phyloP scores from a whole-genome alignment of 2,797 vertebrate species.

The Ptychobarbus kaznakovi region DNA sequence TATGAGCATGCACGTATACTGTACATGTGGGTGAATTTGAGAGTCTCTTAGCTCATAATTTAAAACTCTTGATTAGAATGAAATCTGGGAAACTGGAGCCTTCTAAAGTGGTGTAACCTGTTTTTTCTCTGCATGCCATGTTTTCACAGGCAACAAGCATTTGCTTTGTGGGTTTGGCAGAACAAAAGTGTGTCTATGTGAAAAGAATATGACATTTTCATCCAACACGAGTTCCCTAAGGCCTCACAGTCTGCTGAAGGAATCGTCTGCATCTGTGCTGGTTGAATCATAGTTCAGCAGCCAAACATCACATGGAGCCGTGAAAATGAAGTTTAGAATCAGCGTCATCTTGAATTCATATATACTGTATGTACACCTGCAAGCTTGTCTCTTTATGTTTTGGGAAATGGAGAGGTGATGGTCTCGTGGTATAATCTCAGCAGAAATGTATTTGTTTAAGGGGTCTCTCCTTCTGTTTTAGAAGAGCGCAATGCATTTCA shows the following conservation, averaged over 20 bases:
- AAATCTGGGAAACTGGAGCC: slow-evolving; percentile 17
- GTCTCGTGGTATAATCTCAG: slow-evolving; percentile 20
- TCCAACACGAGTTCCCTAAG: slow-evolving; percentile 42
- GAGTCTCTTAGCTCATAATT: background rate
- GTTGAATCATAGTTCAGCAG: slow-evolving; percentile 5
- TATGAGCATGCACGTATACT: background rate
- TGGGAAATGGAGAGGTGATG: background rate
- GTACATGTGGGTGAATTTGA: background rate
- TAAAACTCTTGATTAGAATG: slow-evolving; percentile 17
- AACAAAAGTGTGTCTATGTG: slow-evolving; percentile 21
- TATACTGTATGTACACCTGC: slow-evolving; percentile 19
- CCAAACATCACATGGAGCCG: background rate
- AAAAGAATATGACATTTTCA: slow-evolving; percentile 55
- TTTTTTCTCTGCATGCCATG: slow-evolving; percentile 19
- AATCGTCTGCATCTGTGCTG: slow-evolving; percentile 35
- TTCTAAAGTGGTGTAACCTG: slow-evolving; percentile 28
- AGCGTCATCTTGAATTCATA: background rate
- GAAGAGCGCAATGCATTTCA: background rate
- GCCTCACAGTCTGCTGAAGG: slow-evolving; percentile 28
- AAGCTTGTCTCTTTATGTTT: background rate
- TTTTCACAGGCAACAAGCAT: slow-evolving; percentile 34
- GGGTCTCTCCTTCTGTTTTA: slow-evolving; percentile 10
- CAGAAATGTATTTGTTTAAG: slow-evolving; percentile 2
- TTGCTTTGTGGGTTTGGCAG: slow-evolving; percentile 49
- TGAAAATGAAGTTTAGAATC: background rate